phyloP scores from a whole-genome alignment of 2,113 vertebrate genomes.

The Uria aalge region DNA sequence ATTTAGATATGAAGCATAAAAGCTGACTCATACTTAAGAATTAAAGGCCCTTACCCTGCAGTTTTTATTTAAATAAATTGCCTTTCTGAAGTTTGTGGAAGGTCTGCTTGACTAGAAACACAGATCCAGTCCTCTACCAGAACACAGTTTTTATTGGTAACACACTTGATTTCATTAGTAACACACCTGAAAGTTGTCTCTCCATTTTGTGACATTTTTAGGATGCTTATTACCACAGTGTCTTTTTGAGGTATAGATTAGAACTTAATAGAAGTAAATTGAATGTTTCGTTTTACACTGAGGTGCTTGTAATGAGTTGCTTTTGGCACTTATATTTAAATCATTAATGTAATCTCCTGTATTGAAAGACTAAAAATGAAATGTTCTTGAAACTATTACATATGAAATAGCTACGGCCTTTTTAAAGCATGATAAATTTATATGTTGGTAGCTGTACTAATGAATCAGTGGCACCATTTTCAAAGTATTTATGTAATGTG shows the following conservation, averaged over 20 bases:
- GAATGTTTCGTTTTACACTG: neutral
- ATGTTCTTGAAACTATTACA: neutral
- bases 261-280: neutral
- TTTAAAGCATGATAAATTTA: neutral
- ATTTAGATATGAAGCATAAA: constrained; percentile 7
- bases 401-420: neutral
- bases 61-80: neutral
- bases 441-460: neutral
- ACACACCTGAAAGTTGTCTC: neutral
- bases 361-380: neutral
- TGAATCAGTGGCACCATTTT: neutral
- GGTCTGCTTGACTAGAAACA: neutral
- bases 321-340: neutral
- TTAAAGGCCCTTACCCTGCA: neutral
- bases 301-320: neutral
- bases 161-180: neutral
- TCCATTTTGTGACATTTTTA: constrained; percentile 1
- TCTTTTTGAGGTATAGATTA: neutral
- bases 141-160: neutral
- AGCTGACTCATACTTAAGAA: constrained; percentile 62
- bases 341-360: neutral
- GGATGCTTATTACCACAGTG: neutral
- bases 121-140: neutral
- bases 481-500: neutral
- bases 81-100: constrained; percentile 10